Percentiles rank a stretch among this genome's conserved stretches.
Evolutionary conservation across 53 echinoderm and acorn worm genomes (phyloP).

Genomic region (Glandiceps talaboti): DNA sequence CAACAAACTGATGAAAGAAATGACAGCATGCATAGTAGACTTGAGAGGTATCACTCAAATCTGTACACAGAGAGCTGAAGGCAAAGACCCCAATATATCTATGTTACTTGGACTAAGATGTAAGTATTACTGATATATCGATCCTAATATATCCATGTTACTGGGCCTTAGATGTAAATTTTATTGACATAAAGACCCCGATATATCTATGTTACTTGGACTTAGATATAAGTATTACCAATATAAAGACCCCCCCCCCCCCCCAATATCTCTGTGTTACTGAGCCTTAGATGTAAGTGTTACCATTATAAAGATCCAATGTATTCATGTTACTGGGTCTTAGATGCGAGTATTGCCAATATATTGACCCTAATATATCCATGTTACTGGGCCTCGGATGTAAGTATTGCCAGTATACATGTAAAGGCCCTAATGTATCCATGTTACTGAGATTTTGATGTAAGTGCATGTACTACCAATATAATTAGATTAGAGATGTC

Average conservation of each 20-base stretch:
- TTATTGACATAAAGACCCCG: too few species aligned
- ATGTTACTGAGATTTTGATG: slow-evolving; percentile 82
- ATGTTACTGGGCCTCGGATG: slow-evolving; percentile 83
- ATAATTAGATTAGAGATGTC: too few species aligned
- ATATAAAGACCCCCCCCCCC: too few species aligned
- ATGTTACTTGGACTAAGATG: slow-evolving; percentile 84
- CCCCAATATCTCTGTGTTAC: slow-evolving; percentile 68
- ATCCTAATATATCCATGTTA: slow-evolving; percentile 72
- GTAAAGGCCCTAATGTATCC: slow-evolving; percentile 78
- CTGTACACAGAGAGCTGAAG: slow-evolving; percentile 64
- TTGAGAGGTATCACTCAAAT: slow-evolving; percentile 58
- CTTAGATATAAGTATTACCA: slow-evolving; percentile 60
- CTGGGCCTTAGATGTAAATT: slow-evolving; percentile 76
- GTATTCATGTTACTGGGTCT: too few species aligned
- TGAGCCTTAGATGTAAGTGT: slow-evolving; percentile 81
- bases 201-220: slow-evolving; percentile 74
- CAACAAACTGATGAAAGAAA: slow-evolving; percentile 40
- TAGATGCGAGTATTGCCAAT: too few species aligned
- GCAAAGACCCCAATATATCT: slow-evolving; percentile 72
- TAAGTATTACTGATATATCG: too few species aligned
- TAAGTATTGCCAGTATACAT: too few species aligned
- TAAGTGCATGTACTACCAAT: too few species aligned
- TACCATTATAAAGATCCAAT: too few species aligned
- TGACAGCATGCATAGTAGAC: slow-evolving; percentile 52
- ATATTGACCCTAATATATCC: slow-evolving; percentile 79